These are phyloP conservation scores for Meghimatium bilineatum DNA, from an alignment of 2,888 invertebrate species.

Conservation along the genomic window DNA sequence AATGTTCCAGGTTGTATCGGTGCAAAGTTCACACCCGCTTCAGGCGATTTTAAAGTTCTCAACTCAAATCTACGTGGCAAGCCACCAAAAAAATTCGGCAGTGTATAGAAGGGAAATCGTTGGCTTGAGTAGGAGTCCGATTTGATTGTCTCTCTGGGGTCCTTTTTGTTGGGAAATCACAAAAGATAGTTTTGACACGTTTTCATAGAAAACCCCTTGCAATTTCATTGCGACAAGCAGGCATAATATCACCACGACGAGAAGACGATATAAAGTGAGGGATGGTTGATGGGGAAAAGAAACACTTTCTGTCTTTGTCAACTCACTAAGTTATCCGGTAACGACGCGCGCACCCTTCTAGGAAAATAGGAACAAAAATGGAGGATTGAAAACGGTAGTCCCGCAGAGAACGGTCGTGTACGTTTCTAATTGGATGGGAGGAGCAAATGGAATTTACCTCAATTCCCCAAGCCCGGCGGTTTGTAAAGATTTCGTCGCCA, in stretches of 20 bases:
- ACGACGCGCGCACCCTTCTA: constrained; percentile 1
- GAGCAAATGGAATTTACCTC: constrained; percentile 48
- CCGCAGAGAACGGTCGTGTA: constrained; percentile 44
- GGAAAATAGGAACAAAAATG: not conserved
- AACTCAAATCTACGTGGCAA: not conserved
- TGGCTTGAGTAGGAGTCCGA: not conserved
- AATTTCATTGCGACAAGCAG: constrained; percentile 33
- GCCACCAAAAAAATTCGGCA: not conserved
- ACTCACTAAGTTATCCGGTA: constrained; percentile 15
- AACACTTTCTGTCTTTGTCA: constrained; percentile 39
- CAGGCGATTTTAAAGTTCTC: not conserved
- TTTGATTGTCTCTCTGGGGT: constrained; percentile 28
- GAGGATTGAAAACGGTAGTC: not conserved
- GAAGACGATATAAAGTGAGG: not conserved
- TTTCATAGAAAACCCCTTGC: constrained; percentile 32
- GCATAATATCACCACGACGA: constrained; percentile 11
- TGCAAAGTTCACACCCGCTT: not conserved
- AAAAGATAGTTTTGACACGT: constrained; percentile 44
- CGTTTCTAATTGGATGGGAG: constrained; percentile 53
- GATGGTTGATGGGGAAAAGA: not conserved
- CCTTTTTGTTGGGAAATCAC: constrained; percentile 14
- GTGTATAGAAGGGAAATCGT: constrained; percentile 13
- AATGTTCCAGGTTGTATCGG: not conserved
- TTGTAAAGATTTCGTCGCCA: constrained; percentile 40
- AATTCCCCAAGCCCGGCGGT: constrained; percentile 40